Evolutionary conservation across 2,113 vertebrate genomes (phyloP).

Genomic region (Tupaia tana): DNA sequence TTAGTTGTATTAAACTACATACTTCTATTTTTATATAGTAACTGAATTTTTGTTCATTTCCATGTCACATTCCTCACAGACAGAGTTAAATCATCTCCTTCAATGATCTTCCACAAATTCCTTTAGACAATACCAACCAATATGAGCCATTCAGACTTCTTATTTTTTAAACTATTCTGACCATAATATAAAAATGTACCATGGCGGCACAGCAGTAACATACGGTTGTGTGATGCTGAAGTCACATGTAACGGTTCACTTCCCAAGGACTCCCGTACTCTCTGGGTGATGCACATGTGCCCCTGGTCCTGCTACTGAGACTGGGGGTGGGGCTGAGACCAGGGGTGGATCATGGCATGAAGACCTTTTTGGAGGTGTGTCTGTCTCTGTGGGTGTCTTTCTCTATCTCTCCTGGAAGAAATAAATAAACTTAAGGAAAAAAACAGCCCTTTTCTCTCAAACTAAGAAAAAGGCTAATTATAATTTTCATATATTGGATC

Average conservation of each 20-base stretch:
- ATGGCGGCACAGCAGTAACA: too few species aligned
- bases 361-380: too few species aligned
- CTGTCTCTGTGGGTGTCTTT: too few species aligned
- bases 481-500: background rate
- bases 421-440: too few species aligned
- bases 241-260: too few species aligned
- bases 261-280: too few species aligned
- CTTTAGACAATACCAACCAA: background rate
- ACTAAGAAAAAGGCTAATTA: slow-evolving; percentile 25
- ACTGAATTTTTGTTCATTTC: background rate
- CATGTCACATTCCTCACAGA: background rate
- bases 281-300: too few species aligned
- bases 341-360: too few species aligned
- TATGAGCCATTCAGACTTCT: background rate
- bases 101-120: background rate
- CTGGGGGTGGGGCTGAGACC: too few species aligned
- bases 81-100: background rate
- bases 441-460: background rate
- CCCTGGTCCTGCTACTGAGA: too few species aligned
- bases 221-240: too few species aligned
- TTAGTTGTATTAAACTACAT: slow-evolving; percentile 20
- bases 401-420: too few species aligned
- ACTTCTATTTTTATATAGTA: slow-evolving; percentile 25
- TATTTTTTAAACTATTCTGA: slow-evolving; percentile 2
- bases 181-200: background rate